A percentile compares a stretch with the other conserved stretches of the same genome.
Evolutionary conservation across 2,888 invertebrate genomes (phyloP).

Genomic region (Idaea dimidiata): DNA sequence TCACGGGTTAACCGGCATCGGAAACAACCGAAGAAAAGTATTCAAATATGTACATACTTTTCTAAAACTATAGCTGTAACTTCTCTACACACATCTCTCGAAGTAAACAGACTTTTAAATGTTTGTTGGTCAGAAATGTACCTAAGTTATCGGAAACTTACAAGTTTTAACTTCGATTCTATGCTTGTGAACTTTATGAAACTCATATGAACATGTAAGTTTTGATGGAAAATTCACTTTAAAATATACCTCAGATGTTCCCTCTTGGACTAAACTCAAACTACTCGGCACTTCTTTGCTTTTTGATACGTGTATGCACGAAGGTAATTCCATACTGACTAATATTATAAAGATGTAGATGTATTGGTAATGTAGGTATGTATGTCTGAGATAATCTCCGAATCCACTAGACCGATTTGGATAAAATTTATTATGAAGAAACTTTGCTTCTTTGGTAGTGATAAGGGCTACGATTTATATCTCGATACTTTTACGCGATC

Average conservation of each 20-base stretch:
- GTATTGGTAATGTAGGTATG: too few relatives aligned
- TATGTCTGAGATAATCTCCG: too few relatives aligned
- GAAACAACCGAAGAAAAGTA: too few relatives aligned
- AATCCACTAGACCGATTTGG: too few relatives aligned
- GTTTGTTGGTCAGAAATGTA: background rate
- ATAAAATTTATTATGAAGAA: too few relatives aligned
- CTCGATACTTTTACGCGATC: too few relatives aligned
- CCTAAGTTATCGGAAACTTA: background rate
- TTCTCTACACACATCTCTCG: background rate
- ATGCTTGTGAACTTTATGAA: background rate
- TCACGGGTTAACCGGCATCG: too few relatives aligned
- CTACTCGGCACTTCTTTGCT: background rate
- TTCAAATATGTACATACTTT: too few relatives aligned
- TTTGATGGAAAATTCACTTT: background rate
- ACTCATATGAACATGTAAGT: background rate
- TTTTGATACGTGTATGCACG: background rate
- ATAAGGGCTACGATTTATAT: too few relatives aligned
- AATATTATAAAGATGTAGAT: too few relatives aligned
- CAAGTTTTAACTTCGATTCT: background rate
- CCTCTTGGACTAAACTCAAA: background rate
- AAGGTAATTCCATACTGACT: background rate
- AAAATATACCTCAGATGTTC: background rate
- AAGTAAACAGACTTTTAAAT: background rate
- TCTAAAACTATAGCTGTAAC: background rate
- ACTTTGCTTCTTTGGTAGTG: too few relatives aligned